Base-by-base conservation (phyloP, 2,113 vertebrate genomes). In the Leptobrachium ailaonicum region DNA sequence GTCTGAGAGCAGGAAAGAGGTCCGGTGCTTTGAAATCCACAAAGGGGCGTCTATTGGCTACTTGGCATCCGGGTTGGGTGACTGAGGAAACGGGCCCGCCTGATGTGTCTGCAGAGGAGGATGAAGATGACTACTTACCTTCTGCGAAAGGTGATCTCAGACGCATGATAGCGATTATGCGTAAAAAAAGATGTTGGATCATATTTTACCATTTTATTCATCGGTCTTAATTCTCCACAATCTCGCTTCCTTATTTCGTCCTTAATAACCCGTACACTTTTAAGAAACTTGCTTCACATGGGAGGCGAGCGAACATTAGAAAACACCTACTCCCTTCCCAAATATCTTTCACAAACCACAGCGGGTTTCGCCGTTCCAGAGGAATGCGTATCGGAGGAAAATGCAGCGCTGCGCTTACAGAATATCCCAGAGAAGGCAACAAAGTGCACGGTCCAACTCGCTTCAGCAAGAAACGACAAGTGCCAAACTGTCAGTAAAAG, bases 241-340 rank as follows among this genome's bases (percentile, higher is more conserved):
- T 13, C 41, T 67, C 56, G 47, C 67, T 76, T 67, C 47, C 42
- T 53, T 32, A 32, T 32, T 45, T 60, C 47, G 71, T 74, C 64
- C 47, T 74, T 47, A 62, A 60, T 73, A 47, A 58, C 41, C 53
- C 41, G 8, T 68, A 71, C 47, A 56, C 41, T 66, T 73, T 67
- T 54, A 41, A 40, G 78, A 45, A 42, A 60, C n/a, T 10, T 6
- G 43, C 56, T 9, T 70, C 71, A 74, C 32, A 43, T 44, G 50
- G 78, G 64, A 62, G 53, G 50, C 50, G 42, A 20, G 50, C 50
- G 42, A 20, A 45, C 43, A 47, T n/a, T 45, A 74, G 64, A 67
- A 80, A 80, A 74, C 53, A 68, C 71, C 78, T 47, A 68, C 71
- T 80, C 63, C 71, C 63, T 41, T 58, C 58, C 71, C 78, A 80